Conservation (phyloP, 1,140 invertebrate genomes). For the Halesus radiatus region DNA sequence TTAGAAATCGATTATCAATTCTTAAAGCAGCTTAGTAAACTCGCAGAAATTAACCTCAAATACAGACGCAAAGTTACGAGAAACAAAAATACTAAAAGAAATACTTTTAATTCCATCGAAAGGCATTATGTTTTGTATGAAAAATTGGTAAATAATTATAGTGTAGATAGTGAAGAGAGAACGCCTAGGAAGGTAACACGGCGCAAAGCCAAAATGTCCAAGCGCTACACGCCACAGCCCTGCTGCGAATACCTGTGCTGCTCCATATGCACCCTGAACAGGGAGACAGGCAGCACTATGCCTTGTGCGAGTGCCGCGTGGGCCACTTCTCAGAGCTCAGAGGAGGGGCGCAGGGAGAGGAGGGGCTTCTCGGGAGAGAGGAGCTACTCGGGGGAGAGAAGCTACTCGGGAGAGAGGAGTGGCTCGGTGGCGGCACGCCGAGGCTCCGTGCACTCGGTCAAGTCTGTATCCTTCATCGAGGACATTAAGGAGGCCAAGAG, state of each 20-base stretch:
- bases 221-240: conserved; percentile 8
- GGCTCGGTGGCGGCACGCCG: conserved; percentile 55
- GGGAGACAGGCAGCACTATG: not conserved
- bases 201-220: conserved; percentile 38
- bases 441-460: conserved; percentile 66
- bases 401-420: not conserved
- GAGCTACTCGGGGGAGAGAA: not conserved
- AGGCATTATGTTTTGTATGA: conserved; percentile 46
- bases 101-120: not conserved
- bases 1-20: conserved; percentile 70
- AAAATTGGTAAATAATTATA: conserved; percentile 45
- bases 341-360: not conserved
- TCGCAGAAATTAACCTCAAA: conserved; percentile 59
- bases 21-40: conserved; percentile 64
- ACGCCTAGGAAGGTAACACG: not conserved
- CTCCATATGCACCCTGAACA: conserved; percentile 37
- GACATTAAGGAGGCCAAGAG: conserved; percentile 62
- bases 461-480: conserved; percentile 68
- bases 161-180: conserved; percentile 25
- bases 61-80: conserved; percentile 41
- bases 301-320: conserved; percentile 7
- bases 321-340: not conserved
- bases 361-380: not conserved
- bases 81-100: conserved; percentile 4
- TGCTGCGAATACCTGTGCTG: conserved; percentile 64